These are phyloP conservation scores for Galago senegalensis DNA, from an alignment of 2,797 vertebrate genomes.

Conservation along the genomic window DNA sequence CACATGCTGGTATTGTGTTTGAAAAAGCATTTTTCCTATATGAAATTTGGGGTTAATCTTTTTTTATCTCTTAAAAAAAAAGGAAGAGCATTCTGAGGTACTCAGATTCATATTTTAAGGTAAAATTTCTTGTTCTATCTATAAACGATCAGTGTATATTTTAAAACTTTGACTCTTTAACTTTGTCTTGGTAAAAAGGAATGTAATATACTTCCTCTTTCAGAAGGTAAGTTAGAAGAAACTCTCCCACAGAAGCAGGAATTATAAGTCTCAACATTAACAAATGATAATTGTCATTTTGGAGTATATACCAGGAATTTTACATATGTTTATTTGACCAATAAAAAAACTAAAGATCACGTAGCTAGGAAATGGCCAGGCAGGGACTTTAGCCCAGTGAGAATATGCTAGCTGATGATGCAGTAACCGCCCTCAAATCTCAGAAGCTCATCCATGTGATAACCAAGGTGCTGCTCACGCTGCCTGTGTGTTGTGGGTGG, in stretches of 20 bases:
- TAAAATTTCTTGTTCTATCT: slow-evolving; percentile 59
- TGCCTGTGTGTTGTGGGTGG: background rate
- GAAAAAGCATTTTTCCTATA: slow-evolving; percentile 71
- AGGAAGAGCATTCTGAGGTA: slow-evolving; percentile 26
- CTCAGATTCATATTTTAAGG: slow-evolving; percentile 10
- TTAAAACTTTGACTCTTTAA: background rate
- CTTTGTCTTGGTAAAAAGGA: slow-evolving; percentile 31
- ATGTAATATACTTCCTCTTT: background rate
- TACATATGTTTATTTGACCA: background rate
- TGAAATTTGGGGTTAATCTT: slow-evolving; percentile 68
- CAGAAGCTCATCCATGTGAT: background rate
- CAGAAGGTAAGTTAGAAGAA: slow-evolving; percentile 39
- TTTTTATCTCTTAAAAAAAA: slow-evolving; percentile 72
- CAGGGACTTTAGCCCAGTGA: background rate
- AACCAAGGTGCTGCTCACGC: background rate
- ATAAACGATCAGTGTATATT: background rate
- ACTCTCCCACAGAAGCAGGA: background rate
- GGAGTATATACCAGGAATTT: background rate
- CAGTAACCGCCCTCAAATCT: background rate
- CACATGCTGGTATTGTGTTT: slow-evolving; percentile 48
- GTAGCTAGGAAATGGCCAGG: background rate
- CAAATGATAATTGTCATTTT: slow-evolving; percentile 8
- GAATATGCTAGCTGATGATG: background rate
- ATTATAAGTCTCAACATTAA: slow-evolving; percentile 46
- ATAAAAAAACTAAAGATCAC: background rate